These are phyloP conservation scores for Mythimna albipuncta DNA, from an alignment of 2,888 invertebrate species.

Conservation along the genomic window DNA sequence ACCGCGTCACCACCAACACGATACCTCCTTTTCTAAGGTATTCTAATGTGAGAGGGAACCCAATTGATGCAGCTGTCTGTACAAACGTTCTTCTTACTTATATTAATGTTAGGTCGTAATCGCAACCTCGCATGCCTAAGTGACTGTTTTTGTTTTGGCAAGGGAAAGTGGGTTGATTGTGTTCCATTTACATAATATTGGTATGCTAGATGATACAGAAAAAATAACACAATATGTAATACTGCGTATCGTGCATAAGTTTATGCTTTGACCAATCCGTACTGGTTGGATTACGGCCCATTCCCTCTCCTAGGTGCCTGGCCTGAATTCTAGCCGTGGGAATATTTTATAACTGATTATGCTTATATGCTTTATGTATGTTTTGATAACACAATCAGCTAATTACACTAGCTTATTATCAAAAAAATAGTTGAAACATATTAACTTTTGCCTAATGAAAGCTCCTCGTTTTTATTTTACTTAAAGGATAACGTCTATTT, in stretches of 20 bases:
- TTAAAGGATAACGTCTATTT: background rate
- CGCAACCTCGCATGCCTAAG: slow-evolving; percentile 25
- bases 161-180: slow-evolving; percentile 33
- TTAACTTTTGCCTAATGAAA: background rate
- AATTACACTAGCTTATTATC: background rate
- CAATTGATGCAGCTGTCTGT: too few species aligned
- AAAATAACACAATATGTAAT: slow-evolving; percentile 24
- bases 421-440: background rate
- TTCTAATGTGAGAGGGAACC: too few species aligned
- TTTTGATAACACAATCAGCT: slow-evolving; percentile 23
- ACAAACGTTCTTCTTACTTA: background rate
- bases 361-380: background rate
- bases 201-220: slow-evolving; percentile 40
- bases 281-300: too few species aligned
- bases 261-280: slow-evolving; percentile 12
- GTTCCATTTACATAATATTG: slow-evolving; percentile 47
- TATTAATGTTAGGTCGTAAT: slow-evolving; percentile 26
- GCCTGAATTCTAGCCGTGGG: too few species aligned
- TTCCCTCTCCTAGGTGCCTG: too few species aligned
- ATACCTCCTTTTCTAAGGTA: too few species aligned
- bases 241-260: slow-evolving; percentile 8
- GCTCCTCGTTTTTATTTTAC: background rate
- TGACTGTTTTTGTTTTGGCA: slow-evolving; percentile 50
- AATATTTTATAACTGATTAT: too few species aligned
- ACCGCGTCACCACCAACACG: too few species aligned